Evolutionary conservation across 1,140 invertebrate genomes (phyloP), one percentile per base, ranked within the genome.

Genomic region (Saccostrea cuccullata): DNA sequence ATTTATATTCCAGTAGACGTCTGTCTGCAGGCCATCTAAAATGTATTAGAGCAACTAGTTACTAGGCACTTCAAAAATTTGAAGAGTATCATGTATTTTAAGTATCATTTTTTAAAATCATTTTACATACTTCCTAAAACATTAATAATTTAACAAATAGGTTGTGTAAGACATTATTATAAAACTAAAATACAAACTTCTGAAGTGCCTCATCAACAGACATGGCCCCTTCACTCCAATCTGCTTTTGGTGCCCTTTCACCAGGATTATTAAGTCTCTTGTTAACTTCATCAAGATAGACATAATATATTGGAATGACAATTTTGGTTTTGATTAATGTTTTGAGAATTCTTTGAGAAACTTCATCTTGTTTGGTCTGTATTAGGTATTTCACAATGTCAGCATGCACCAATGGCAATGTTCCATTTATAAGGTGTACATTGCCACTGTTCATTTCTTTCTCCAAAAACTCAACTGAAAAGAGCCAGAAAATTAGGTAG

Each of bases 281-380:
- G 26, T 77, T 77, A 26, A 77, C 70, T 15, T 77, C 70, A 26
- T 13, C 30, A 9, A 77, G 70, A 30, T 30, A 26, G 23, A 77
- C 70, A 77, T 30, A 77, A 77, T 77, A 23, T 77, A 77, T 30
- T 77, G 70, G 70, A 77, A 15, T 77, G 70, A 77, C 23, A 77
- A 26, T 26, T 36, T 77, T 77, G 15, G 70, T 77, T 77, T 77
- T 77, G 13, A 77, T 17, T 30, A 77, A 77, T 26, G 26, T 30
- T 77, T 30, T 77, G 70, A 77, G 70, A 77, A 77, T 17, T 77
- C 26, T 77, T 77, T 26, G 23, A 11, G 70, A 12, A 77, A 77
- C 70, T 77, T 77, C 26, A 2, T 77, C 23, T 17, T 30, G 30
- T 30, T 30, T 30, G 15, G 13, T 77, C 30, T 77, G 26, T 26